These are phyloP conservation scores for Calephelis perditalis DNA, from an alignment of 2,888 invertebrate species.

Conservation along the genomic window DNA sequence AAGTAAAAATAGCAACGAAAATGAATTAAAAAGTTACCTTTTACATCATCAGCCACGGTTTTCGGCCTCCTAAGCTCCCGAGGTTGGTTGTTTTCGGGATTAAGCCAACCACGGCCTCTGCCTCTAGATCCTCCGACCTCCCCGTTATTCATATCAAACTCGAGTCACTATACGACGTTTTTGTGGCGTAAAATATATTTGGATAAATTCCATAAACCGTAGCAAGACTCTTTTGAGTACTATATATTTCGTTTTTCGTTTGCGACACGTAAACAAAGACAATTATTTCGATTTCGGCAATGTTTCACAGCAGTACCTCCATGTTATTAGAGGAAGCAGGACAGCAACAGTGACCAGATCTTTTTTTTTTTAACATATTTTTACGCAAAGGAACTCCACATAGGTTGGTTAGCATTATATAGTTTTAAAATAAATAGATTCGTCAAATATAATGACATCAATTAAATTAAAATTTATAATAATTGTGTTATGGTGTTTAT, in stretches of 20 bases:
- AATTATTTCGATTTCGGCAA: conserved; percentile 46
- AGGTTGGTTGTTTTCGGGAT: conserved; percentile 60
- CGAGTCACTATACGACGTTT: conserved; percentile 35
- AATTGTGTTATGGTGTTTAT: no score
- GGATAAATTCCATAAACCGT: conserved; percentile 57
- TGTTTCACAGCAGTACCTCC: conserved; percentile 59
- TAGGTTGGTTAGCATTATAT: no score
- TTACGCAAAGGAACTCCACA: no score
- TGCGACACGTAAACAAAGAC: conserved; percentile 77
- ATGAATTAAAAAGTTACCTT: conserved; percentile 42
- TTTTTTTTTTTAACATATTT: no score
- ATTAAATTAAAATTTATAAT: no score
- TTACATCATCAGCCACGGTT: conserved; percentile 52
- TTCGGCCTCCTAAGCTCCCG: conserved; percentile 68
- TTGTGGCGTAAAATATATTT: conserved; percentile 37
- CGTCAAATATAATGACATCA: no score
- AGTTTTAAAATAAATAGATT: no score
- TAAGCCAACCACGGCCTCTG: conserved; percentile 73
- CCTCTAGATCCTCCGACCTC: conserved; percentile 70
- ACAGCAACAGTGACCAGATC: neutral
- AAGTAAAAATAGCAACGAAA: neutral
- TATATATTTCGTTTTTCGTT: conserved; percentile 27
- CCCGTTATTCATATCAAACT: conserved; percentile 72
- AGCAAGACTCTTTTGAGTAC: conserved; percentile 27
- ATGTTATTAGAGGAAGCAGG: conserved; percentile 45